Evolutionary conservation across 2,797 vertebrate genomes (phyloP).

Genomic region (Danio choprae): DNA sequence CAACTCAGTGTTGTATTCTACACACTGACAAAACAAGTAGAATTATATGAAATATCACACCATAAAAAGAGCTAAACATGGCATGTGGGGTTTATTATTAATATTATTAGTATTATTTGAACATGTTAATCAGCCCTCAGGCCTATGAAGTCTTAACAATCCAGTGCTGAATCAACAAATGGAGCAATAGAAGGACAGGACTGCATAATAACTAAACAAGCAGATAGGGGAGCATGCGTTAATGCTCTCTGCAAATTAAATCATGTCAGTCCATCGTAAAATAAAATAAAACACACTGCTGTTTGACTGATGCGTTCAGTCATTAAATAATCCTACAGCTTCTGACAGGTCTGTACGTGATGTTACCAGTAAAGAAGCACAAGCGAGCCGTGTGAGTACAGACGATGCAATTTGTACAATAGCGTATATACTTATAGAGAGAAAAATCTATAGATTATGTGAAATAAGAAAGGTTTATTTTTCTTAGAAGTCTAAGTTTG

Average conservation of each 20-base stretch:
- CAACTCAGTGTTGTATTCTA: constrained; percentile 46
- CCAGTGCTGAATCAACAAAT: not conserved
- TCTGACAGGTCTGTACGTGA: not conserved
- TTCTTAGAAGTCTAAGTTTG: constrained; percentile 51
- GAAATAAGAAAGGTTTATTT: constrained; percentile 59
- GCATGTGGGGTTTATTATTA: constrained; percentile 22
- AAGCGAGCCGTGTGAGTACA: constrained; percentile 4
- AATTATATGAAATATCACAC: constrained; percentile 3
- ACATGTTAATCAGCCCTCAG: constrained; percentile 3
- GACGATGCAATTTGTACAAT: constrained; percentile 20
- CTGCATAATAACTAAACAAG: not conserved
- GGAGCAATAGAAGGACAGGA: not conserved
- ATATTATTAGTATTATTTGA: constrained; percentile 5
- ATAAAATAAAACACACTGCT: constrained; percentile 1
- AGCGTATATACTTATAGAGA: constrained; percentile 23
- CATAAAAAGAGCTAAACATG: constrained; percentile 1
- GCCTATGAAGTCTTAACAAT: not conserved
- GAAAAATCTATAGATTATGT: constrained; percentile 7
- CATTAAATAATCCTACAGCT: not conserved
- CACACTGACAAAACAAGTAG: constrained; percentile 17
- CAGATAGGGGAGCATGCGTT: not conserved
- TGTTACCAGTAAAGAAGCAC: constrained; percentile 46
- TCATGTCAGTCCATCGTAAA: not conserved
- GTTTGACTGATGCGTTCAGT: constrained; percentile 17
- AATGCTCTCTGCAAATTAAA: constrained; percentile 17